Evolutionary conservation across 1,140 invertebrate species (phyloP).

Genomic region (Formica exsecta): DNA sequence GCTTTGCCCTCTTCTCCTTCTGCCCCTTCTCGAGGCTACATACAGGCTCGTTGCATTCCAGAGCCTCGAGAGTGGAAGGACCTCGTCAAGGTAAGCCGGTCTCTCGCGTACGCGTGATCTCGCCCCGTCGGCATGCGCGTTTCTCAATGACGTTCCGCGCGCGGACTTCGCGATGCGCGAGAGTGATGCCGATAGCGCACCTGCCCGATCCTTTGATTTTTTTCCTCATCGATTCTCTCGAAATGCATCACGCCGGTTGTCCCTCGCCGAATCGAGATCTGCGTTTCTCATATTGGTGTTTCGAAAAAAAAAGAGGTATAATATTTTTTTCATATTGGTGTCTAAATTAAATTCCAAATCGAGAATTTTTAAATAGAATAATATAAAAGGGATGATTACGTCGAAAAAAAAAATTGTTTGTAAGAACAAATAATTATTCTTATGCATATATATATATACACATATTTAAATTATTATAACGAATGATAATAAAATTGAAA

Average conservation of each 20-base stretch:
- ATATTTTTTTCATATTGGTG: background rate
- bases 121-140: constrained; percentile 68
- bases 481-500: too few relatives aligned
- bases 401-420: background rate
- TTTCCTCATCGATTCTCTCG: constrained; percentile 12
- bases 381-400: too few relatives aligned
- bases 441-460: too few relatives aligned
- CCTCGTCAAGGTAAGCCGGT: constrained; percentile 86
- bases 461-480: too few relatives aligned
- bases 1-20: constrained; percentile 58
- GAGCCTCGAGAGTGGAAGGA: constrained; percentile 83
- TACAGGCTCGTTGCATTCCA: constrained; percentile 79
- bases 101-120: constrained; percentile 70
- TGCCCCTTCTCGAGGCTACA: constrained; percentile 63
- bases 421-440: too few relatives aligned
- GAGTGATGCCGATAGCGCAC: constrained; percentile 58
- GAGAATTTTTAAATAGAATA: background rate
- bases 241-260: constrained; percentile 35
- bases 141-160: constrained; percentile 74
- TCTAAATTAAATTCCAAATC: background rate
- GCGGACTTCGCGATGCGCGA: constrained; percentile 35
- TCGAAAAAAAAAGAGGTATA: background rate
- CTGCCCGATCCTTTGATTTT: constrained; percentile 51
- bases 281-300: background rate
- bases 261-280: constrained; percentile 32